These are phyloP conservation scores for Campaea margaritaria DNA, from an alignment of 2,888 invertebrate species.

Conservation along the genomic window DNA sequence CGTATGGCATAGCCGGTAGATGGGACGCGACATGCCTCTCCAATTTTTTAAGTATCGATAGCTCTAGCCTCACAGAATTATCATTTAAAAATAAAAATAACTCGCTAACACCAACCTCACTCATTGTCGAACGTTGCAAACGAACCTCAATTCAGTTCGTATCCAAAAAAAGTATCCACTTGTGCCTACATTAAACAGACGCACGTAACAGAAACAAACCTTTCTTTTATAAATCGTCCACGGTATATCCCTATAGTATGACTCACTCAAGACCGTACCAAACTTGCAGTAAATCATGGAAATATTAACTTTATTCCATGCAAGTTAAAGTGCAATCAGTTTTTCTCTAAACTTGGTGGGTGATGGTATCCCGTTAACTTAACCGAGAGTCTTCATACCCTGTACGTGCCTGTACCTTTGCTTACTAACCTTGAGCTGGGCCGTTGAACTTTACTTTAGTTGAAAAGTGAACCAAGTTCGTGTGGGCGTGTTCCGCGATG, in stretches of 20 bases:
- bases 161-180: constrained; percentile 10
- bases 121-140: background rate
- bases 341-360: constrained; percentile 23
- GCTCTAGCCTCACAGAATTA: too few relatives aligned
- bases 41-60: too few relatives aligned
- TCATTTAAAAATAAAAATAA: too few relatives aligned
- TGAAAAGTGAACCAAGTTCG: constrained; percentile 14
- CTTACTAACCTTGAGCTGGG: constrained; percentile 44
- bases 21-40: too few relatives aligned
- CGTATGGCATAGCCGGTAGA: too few relatives aligned
- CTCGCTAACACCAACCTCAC: too few relatives aligned
- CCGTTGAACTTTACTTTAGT: constrained; percentile 32
- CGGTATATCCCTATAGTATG: constrained; percentile 25
- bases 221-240: constrained; percentile 22
- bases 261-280: constrained; percentile 25
- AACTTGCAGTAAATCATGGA: constrained; percentile 3
- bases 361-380: constrained; percentile 47
- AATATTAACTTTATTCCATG: constrained; percentile 17
- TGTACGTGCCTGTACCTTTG: too few relatives aligned
- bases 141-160: background rate
- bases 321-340: background rate
- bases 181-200: constrained; percentile 17
- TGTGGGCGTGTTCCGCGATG: constrained; percentile 17
- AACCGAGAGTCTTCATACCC: constrained; percentile 42
- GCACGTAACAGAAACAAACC: constrained; percentile 11